Evolutionary conservation across 1,140 invertebrate genomes (phyloP), one percentile per base, ranked within the genome.

Genomic region (Pinna nobilis): DNA sequence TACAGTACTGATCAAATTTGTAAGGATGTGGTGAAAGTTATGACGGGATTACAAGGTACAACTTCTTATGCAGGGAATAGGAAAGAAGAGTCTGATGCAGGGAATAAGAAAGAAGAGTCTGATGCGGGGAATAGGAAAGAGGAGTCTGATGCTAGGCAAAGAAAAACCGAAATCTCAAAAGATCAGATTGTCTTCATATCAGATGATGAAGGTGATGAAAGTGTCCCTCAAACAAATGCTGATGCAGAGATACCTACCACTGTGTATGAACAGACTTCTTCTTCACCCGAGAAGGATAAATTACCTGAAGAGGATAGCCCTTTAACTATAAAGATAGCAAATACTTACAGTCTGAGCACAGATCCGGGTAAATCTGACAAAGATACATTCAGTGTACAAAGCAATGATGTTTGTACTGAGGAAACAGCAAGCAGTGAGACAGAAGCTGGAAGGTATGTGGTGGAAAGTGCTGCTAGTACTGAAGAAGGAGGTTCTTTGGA

Each of bases 301-400:
- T 51, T 15, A 9, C 41, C n/a, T 18, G 49, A 57, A 18, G 37
- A 44, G 28, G 66, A 57, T 25, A 68, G 53, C 47, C 41, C 39
- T 37, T 35, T 73, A n/a, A 53, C 66, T 25, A 59, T 73, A 39
- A 67, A 60, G 51, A 73, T 73, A 60, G 60, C 70, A 37, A 67
- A 44, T 25, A 67, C 70, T 50, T 73, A 60, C 44, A 73, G 70
- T 65, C 20, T 73, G 18, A 73, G n/a, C n/a, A n/a, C n/a, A n/a
- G n/a, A n/a, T n/a, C n/a, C n/a, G n/a, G n/a, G 59, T 35, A 65
- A 74, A 23, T n/a, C 63, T 41, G 11, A 15, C 9, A 41, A 57
- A n/a, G 4, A 23, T 15, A 7, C 30, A 11, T 5, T 11, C 18
- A 39, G 41, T 39, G 28, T 25, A 63, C 13, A 49, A 59, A 15